Evolutionary conservation across 2,888 invertebrate genomes (phyloP).

Genomic region (Caenorhabditis sp.): DNA sequence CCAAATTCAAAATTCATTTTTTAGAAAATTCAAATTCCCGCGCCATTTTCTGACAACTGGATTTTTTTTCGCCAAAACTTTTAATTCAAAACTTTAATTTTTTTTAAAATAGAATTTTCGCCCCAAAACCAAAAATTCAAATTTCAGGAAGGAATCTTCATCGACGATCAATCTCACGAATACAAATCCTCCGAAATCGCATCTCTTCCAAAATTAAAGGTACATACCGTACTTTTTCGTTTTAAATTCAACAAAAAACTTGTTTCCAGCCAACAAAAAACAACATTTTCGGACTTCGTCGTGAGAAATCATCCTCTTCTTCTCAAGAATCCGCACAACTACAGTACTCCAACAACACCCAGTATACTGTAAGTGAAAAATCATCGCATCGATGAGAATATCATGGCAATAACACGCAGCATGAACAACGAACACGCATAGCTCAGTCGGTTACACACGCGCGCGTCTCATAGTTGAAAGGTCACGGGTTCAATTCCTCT

Average conservation of each 20-base stretch:
- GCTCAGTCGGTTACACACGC: too few relatives aligned
- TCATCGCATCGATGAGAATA: too few relatives aligned
- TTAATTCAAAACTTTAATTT: not conserved
- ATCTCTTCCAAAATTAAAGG: slow-evolving; percentile 25
- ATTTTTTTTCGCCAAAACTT: not conserved
- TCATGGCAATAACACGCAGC: too few relatives aligned
- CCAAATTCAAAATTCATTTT: too few relatives aligned
- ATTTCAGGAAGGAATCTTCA: slow-evolving; percentile 53
- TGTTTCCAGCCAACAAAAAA: slow-evolving; percentile 30
- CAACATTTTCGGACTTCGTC: slow-evolving; percentile 47
- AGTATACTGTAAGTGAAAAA: not conserved
- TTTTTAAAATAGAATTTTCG: too few relatives aligned
- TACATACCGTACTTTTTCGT: too few relatives aligned
- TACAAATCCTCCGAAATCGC: slow-evolving; percentile 7
- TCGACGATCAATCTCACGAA: slow-evolving; percentile 24
- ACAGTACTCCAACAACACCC: not conserved
- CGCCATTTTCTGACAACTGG: too few relatives aligned
- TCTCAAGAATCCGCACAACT: not conserved
- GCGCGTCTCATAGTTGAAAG: too few relatives aligned
- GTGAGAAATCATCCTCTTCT: slow-evolving; percentile 13
- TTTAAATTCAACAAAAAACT: too few relatives aligned
- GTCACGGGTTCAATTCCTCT: too few relatives aligned
- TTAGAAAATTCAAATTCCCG: too few relatives aligned
- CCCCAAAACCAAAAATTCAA: not conserved
- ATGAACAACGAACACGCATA: too few relatives aligned